Conservation (phyloP, 53 echinoderm and acorn worm species). For the Echinarachnius parma region DNA sequence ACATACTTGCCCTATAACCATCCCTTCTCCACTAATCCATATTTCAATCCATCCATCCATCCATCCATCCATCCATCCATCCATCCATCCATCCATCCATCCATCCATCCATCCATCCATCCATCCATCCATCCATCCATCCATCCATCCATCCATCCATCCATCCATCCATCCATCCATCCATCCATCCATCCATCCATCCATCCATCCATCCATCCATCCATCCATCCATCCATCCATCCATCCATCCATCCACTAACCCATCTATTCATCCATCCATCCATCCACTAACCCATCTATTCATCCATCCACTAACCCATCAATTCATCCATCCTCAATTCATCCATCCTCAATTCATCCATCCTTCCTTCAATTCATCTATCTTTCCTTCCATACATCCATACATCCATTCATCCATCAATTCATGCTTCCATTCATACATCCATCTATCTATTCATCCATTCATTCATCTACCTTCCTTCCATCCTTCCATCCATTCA, state of each 20-base stretch:
- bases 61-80: not conserved
- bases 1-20: no score
- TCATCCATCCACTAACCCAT: not conserved
- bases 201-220: not conserved
- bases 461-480: no score
- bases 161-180: no score
- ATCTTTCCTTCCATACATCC: not conserved
- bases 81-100: not conserved
- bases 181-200: not conserved
- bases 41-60: not conserved
- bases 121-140: no score
- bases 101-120: not conserved
- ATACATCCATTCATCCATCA: not conserved
- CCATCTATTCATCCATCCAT: not conserved
- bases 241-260: not conserved
- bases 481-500: no score
- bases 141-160: no score
- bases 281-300: not conserved
- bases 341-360: no score
- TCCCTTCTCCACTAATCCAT: not conserved
- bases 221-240: not conserved
- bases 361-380: no score
- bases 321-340: not conserved
- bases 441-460: no score
- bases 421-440: not conserved